These are phyloP conservation scores for Pachypeltis micranthus DNA, from an alignment of 1,140 invertebrate species.

Conservation along the genomic window DNA sequence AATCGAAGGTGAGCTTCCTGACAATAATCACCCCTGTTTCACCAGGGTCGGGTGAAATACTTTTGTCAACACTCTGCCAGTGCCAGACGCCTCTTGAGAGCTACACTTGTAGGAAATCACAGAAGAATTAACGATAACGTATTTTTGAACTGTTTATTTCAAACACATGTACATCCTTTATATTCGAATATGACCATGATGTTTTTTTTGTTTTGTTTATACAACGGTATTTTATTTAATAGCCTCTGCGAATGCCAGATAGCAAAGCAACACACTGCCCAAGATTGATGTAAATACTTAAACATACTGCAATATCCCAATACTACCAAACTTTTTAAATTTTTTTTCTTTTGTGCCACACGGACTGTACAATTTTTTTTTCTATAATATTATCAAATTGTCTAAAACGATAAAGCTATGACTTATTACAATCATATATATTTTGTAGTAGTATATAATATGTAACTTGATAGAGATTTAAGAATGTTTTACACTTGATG, in stretches of 20 bases:
- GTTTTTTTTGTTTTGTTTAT: conserved; percentile 17
- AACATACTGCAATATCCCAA: conserved; percentile 7
- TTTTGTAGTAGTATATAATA: conserved; percentile 9
- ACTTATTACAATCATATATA: conserved; percentile 23
- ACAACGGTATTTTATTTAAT: conserved; percentile 11
- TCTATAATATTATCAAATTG: conserved; percentile 19
- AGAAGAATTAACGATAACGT: too few relatives aligned
- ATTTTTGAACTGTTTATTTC: conserved; percentile 20
- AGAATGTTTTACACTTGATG: conserved; percentile 27
- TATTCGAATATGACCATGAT: conserved; percentile 20
- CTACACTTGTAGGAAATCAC: too few relatives aligned
- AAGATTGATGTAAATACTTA: conserved; percentile 18
- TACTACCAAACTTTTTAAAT: conserved; percentile 17
- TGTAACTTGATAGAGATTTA: conserved; percentile 26
- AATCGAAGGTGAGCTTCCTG: too few relatives aligned
- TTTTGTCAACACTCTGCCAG: too few relatives aligned
- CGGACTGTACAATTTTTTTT: conserved; percentile 21
- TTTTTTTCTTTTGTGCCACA: conserved; percentile 20
- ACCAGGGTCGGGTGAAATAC: too few relatives aligned
- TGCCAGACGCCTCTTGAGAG: too few relatives aligned
- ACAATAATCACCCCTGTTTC: too few relatives aligned
- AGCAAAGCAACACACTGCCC: conserved; percentile 23
- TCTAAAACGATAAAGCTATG: conserved; percentile 22
- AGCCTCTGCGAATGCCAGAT: conserved; percentile 15
- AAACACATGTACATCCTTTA: conserved; percentile 23